Percentiles rank a stretch among this genome's conserved stretches.
Evolutionary conservation across 2,797 vertebrate genomes (phyloP).

Genomic region (Scolopax rusticola): DNA sequence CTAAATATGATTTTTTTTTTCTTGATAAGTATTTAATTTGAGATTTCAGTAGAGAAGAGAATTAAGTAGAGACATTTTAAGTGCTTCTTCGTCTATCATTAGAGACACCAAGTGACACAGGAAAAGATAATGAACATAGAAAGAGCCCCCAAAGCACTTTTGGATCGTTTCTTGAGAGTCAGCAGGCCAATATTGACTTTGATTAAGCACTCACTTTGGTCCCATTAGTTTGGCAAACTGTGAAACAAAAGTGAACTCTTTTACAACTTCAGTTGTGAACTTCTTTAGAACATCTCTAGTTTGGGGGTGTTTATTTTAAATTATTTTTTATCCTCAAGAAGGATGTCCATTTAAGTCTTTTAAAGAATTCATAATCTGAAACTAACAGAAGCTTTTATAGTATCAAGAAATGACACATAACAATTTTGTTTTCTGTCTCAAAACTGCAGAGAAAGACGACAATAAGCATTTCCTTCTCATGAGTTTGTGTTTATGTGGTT

Average conservation of each 20-base stretch:
- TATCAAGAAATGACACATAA: neutral
- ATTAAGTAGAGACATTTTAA: conserved; percentile 74
- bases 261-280: conserved; percentile 67
- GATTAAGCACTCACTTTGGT: conserved; percentile 75
- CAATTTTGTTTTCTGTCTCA: neutral
- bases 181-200: conserved; percentile 80
- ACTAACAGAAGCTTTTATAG: neutral
- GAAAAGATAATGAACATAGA: conserved; percentile 73
- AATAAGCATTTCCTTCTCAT: fast-evolving
- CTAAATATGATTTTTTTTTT: conserved; percentile 56
- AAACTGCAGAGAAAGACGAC: neutral
- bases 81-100: conserved; percentile 70
- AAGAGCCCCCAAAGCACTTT: conserved; percentile 75
- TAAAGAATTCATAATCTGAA: neutral
- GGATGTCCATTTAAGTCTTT: neutral
- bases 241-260: conserved; percentile 72
- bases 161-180: conserved; percentile 82
- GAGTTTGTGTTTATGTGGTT: neutral
- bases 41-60: conserved; percentile 38
- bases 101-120: conserved; percentile 69
- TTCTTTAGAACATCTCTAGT: conserved; percentile 50
- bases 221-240: conserved; percentile 78
- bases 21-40: conserved; percentile 51
- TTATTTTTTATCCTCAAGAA: neutral
- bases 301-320: fast-evolving